Base-by-base conservation (phyloP, 2,113 vertebrate species). In the Nannobrachium achirus region DNA sequence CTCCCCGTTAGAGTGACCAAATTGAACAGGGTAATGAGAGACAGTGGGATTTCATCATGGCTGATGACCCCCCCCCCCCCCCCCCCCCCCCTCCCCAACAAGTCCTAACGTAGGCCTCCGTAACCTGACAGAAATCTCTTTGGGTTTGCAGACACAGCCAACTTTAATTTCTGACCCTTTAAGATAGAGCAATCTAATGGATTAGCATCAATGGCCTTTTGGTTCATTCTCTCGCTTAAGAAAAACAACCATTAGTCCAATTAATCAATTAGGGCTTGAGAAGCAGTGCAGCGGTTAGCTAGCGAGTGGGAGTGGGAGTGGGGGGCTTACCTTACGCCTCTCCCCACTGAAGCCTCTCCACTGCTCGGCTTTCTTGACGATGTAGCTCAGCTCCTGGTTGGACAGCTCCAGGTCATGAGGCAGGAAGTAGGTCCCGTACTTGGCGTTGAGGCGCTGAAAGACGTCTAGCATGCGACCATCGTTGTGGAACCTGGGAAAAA, bases 401-500 rank as follows among this genome's bases (percentile, higher is more conserved):
- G 98, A 98, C 81, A 99, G 86, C 88, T 98, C 97, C 56, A 95
- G 78, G 67, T 98, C 95, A 44, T 93, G 79, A 0, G 95, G 96
- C 65, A 97, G 60, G 20, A 97, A 95, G 85, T 94, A 96, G 0
- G 70, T 72, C 3, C 58, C 90, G 76, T 99, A 96, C 11, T 90
- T 90, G 73, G 91, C 88, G 1, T 93, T 91, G 72, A 95, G 85
- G 5, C 92, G 91, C 55, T 69, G 95, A 88, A 95, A 93, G 25
- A 93, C 50, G 65, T 99, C 95, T 75, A 94, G 58, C 75, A 97
- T 90, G 88, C 89, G 94, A 1, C 94, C 95, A 56, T 95, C 92
- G 0, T 75, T 94, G 71, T 95, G 91, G 10, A 95, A 77, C 82
- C 96, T 98, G 81, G 62, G 63, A 71, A 68, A 2, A 74, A 53